Evolutionary conservation across 2,797 vertebrate species (phyloP).

Genomic region (Agapornis canus): DNA sequence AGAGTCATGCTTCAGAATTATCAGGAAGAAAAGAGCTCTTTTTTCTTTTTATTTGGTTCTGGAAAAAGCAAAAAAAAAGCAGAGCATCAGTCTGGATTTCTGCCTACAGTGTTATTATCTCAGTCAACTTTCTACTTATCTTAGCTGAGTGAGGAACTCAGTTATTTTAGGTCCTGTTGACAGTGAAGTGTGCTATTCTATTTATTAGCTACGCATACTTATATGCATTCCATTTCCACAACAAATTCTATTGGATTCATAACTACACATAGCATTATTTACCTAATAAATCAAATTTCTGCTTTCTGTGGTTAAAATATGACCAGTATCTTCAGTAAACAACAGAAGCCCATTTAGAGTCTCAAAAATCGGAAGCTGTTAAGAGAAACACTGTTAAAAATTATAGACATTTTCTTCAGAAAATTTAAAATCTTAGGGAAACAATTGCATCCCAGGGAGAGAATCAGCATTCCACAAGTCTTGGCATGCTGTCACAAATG

Average conservation of each 20-base stretch:
- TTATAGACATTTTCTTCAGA: neutral
- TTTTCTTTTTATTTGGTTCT: neutral
- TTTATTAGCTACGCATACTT: neutral
- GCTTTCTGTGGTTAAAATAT: neutral
- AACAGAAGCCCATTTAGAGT: neutral
- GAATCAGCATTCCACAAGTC: neutral
- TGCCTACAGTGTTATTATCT: neutral
- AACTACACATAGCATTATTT: neutral
- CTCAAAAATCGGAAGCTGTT: neutral
- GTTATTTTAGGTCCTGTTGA: neutral
- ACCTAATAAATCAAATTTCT: neutral
- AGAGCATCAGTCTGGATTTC: constrained; percentile 12
- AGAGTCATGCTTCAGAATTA: neutral
- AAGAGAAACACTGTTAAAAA: neutral
- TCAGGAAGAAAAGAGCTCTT: neutral
- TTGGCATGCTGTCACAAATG: neutral
- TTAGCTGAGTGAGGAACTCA: constrained; percentile 6
- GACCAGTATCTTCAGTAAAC: neutral
- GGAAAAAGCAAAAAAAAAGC: constrained; percentile 22
- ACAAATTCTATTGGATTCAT: neutral
- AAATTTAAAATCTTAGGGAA: neutral
- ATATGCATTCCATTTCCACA: neutral
- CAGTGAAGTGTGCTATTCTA: neutral
- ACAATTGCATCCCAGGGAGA: neutral
- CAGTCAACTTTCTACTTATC: constrained; percentile 12